These are phyloP conservation scores for Clarias macrocephalus DNA, from an alignment of 2,113 vertebrate species.

Conservation along the genomic window DNA sequence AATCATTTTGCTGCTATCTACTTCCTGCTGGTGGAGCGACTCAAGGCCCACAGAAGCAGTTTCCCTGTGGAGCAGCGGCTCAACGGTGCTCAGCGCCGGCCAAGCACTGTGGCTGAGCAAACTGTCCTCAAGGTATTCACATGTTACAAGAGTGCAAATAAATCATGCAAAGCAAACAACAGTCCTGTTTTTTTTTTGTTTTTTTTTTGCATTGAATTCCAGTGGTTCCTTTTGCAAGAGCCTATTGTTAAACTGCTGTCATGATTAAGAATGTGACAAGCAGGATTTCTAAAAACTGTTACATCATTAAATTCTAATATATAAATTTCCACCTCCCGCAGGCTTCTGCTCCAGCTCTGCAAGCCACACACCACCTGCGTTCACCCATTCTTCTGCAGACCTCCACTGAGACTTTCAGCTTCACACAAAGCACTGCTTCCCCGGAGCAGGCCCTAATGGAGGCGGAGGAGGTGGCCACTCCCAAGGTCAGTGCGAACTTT, in stretches of 20 bases:
- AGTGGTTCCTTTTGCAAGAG: neutral
- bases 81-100: constrained; percentile 87
- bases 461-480: constrained; percentile 89
- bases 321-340: constrained; percentile 51
- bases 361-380: constrained; percentile 73
- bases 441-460: constrained; percentile 84
- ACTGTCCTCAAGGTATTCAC: constrained; percentile 88
- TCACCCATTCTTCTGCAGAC: constrained; percentile 80
- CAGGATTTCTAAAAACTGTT: neutral
- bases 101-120: constrained; percentile 93
- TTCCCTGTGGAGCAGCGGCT: constrained; percentile 94
- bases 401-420: constrained; percentile 82
- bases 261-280: neutral
- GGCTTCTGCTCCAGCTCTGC: constrained; percentile 71
- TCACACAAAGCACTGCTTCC: constrained; percentile 74
- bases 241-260: neutral
- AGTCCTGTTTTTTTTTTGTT: neutral
- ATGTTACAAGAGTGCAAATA: constrained; percentile 39
- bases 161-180: constrained; percentile 18
- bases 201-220: neutral
- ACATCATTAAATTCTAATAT: neutral
- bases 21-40: constrained; percentile 93
- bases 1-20: constrained; percentile 99
- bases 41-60: constrained; percentile 93
- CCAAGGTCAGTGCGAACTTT: constrained; percentile 78